Base-by-base conservation (phyloP, 2,113 vertebrate species). In the Hydropotes inermis region DNA sequence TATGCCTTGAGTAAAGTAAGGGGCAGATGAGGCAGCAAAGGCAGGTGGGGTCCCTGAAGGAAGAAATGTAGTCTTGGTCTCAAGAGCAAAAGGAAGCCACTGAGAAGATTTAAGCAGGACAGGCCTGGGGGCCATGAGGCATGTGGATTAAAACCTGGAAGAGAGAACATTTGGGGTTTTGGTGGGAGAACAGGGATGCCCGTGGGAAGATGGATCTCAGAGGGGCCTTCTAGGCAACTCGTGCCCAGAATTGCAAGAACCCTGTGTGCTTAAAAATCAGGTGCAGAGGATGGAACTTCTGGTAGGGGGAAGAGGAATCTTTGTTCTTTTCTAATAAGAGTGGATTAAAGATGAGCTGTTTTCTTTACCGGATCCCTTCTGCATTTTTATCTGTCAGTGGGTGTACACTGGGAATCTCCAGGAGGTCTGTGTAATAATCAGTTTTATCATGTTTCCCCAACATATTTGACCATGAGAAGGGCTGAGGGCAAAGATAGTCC, bases 251-350 rank as follows among this genome's bases (percentile, higher is more conserved):
- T 2, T 74, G 39, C 55, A 60, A 92, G 90, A 81, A 54, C 47
- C 60, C 74, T 13, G 3, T 47, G 57, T 57, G 9, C 23, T 45
- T 84, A 45, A 89, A 91, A 45, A 67, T 21, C 47, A 23, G 87
- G 23, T 94, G 1, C 50, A 8, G n/a, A 70, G 52, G 25, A 8
- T 33, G 5, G 58, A 47, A 57, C 21, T 17, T 9, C 21, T 14
- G 25, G 1, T 3, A 10, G 13, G 17, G 3, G 1, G 21, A 1
- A 1, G 4, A 45, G 39, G 25, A 1, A 19, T 33, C 58, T n/a
- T 50, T 60, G 52, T 79, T 33, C 16, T 83, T 39, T 79, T 43
- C 52, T 15, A 36, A 2, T 36, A 45, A 60, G 3, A 58, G 52
- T 85, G 45, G 5, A 7, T 67, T 74, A 45, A 27, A 79, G 61